phyloP scores from a whole-genome alignment of 2,113 vertebrate species.

The Enhydra lutris region DNA sequence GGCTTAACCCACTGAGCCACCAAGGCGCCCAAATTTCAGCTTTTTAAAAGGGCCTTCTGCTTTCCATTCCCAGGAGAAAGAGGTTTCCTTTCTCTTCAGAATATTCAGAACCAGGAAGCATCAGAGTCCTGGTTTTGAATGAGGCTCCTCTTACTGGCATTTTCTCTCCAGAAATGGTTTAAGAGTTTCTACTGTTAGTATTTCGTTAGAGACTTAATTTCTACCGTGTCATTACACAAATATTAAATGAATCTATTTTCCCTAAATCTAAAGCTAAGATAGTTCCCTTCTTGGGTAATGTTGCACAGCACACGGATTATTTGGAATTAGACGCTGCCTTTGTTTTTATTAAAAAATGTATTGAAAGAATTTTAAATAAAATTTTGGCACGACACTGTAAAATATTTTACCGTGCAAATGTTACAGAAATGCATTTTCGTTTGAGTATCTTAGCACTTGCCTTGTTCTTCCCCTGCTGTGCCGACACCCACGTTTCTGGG shows the following conservation, averaged over 20 bases:
- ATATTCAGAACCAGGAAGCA: neutral
- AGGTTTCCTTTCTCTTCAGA: neutral
- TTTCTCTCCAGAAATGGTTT: neutral
- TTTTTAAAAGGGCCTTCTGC: neutral
- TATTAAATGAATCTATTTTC: neutral
- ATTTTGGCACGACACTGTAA: neutral
- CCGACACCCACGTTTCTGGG: fast-evolving
- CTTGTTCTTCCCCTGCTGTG: neutral
- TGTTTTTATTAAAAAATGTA: neutral
- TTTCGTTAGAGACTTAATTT: neutral
- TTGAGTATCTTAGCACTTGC: neutral
- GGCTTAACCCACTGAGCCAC: no score
- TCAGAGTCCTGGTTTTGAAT: neutral
- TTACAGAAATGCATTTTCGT: neutral
- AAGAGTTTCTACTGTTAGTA: neutral
- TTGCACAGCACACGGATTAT: neutral
- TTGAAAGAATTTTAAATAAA: neutral
- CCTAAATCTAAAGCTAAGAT: neutral
- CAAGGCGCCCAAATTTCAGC: no score
- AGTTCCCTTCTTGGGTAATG: neutral
- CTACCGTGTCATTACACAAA: neutral
- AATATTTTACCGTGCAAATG: neutral
- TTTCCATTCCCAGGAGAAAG: neutral
- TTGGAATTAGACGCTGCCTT: neutral
- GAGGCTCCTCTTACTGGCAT: neutral